phyloP scores from a whole-genome alignment of 2,888 invertebrate species.

The Halocaridina rubra region DNA sequence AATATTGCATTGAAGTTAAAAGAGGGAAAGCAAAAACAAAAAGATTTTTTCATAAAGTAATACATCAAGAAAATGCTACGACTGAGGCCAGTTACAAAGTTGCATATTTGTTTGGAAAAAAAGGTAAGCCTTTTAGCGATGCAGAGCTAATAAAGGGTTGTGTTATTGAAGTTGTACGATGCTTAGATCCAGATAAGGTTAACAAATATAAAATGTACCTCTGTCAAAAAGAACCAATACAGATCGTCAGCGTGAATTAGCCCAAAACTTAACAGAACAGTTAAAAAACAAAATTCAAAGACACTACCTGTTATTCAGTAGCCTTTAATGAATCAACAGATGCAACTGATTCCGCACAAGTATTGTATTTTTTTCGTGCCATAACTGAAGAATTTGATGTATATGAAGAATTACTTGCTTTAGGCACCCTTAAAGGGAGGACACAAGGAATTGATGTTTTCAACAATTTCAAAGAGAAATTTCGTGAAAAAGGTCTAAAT shows the following conservation, averaged over 20 bases:
- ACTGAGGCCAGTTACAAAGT: background rate
- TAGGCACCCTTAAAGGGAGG: slow-evolving; percentile 12
- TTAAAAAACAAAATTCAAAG: background rate
- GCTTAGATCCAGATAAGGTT: slow-evolving; percentile 5
- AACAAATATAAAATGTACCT: slow-evolving; percentile 3
- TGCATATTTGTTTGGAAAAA: slow-evolving; percentile 6
- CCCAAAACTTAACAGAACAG: background rate
- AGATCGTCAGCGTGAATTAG: slow-evolving; percentile 18
- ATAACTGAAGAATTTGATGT: slow-evolving; percentile 12
- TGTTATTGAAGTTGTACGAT: background rate
- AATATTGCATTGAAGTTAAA: background rate
- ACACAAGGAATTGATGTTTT: background rate
- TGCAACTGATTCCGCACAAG: slow-evolving; percentile 23
- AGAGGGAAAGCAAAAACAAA: background rate
- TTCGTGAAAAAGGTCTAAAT: background rate
- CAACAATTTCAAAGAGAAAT: background rate
- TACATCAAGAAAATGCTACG: background rate
- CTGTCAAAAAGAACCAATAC: background rate
- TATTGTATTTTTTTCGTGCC: slow-evolving; percentile 22
- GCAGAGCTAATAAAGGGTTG: slow-evolving; percentile 16
- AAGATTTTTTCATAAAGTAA: slow-evolving; percentile 13
- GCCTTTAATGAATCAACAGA: slow-evolving; percentile 22
- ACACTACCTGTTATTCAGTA: background rate
- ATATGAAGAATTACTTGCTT: slow-evolving; percentile 19
- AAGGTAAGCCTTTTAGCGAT: slow-evolving; percentile 26